phyloP scores from a whole-genome alignment of 2,113 vertebrate genomes.

The Thermophis baileyi region DNA sequence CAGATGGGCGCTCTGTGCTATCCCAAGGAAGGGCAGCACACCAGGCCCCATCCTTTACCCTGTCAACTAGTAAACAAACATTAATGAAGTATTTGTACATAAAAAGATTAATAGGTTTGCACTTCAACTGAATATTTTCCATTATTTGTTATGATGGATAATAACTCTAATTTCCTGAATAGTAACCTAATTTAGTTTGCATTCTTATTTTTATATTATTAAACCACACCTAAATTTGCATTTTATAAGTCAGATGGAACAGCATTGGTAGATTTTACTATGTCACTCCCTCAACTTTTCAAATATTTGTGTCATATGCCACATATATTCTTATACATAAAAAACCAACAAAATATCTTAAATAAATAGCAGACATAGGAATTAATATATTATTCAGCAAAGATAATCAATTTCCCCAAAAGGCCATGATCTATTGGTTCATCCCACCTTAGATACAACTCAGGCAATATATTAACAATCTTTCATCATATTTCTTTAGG shows the following conservation, averaged over 20 bases:
- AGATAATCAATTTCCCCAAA: neutral
- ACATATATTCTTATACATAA: neutral
- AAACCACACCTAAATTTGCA: neutral
- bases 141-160: neutral
- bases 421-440: neutral
- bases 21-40: neutral
- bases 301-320: neutral
- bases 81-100: neutral
- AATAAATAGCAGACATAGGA: neutral
- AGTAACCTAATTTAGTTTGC: accelerated
- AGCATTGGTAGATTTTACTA: neutral
- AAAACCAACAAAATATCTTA: accelerated
- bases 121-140: accelerated
- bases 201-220: neutral
- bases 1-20: accelerated
- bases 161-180: neutral
- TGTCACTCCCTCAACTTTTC: accelerated
- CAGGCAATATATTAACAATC: neutral
- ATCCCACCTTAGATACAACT: neutral
- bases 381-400: neutral
- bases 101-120: accelerated
- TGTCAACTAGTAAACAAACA: neutral
- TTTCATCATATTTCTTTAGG: neutral
- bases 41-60: neutral
- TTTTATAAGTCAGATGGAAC: accelerated